phyloP scores from a whole-genome alignment of 2,888 invertebrate species.

The Physocephala rufipes region DNA sequence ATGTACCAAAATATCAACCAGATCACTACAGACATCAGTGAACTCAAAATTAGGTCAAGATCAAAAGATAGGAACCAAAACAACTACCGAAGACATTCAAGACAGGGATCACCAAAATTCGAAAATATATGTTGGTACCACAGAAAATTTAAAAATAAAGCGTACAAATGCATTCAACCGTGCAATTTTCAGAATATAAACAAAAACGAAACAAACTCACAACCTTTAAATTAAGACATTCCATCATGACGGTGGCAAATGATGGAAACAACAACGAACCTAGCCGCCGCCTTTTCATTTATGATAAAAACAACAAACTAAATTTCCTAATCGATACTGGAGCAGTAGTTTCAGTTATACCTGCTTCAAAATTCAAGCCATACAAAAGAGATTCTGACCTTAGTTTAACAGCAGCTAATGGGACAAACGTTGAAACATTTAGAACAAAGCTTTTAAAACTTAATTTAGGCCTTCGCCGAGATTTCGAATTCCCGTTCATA shows the following conservation, averaged over 20 bases:
- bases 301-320: conserved; percentile 2
- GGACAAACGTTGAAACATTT: neutral
- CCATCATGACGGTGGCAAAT: conserved; percentile 1
- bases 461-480: neutral
- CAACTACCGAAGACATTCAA: neutral
- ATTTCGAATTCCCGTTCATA: conserved; percentile 2
- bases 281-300: conserved; percentile 2
- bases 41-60: neutral
- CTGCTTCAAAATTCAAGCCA: neutral
- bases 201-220: neutral
- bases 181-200: neutral
- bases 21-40: neutral
- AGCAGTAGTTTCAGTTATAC: neutral
- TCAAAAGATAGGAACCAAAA: neutral
- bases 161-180: neutral
- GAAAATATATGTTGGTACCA: neutral
- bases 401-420: neutral
- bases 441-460: neutral
- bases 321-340: conserved; percentile 1
- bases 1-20: neutral
- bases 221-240: neutral
- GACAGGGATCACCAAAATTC: neutral
- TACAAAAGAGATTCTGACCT: neutral
- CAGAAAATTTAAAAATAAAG: neutral
- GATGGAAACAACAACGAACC: conserved; percentile 3